Evolutionary conservation across 1,140 invertebrate species (phyloP).

Genomic region (Euura lappo): DNA sequence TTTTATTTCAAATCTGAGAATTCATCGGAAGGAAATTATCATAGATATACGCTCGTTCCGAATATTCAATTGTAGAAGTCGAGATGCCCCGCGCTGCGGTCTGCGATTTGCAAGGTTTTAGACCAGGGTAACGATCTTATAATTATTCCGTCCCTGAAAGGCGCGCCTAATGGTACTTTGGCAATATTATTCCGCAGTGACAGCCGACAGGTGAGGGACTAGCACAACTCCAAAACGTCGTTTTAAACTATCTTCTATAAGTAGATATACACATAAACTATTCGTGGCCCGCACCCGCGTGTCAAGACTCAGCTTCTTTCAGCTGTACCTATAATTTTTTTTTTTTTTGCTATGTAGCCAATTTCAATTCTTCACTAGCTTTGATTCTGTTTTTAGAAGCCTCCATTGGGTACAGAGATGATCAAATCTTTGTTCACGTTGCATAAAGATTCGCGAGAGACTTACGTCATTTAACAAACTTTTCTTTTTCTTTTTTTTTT

Average conservation of each 20-base stretch:
- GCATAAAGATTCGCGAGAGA: not conserved
- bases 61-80: not conserved
- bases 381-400: no score
- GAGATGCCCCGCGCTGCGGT: not conserved
- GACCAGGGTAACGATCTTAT: conserved; percentile 1
- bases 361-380: no score
- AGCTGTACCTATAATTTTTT: no score
- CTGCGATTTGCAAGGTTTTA: not conserved
- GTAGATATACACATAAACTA: not conserved
- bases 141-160: conserved; percentile 5
- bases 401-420: no score
- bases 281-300: no score
- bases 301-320: no score
- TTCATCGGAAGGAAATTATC: no score
- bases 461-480: not conserved
- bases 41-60: no score
- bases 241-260: not conserved
- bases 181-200: not conserved
- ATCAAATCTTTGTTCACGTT: not conserved
- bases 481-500: not conserved
- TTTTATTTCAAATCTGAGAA: no score
- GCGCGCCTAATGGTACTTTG: not conserved
- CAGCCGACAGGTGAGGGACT: conserved; percentile 3
- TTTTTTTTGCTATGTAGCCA: no score
- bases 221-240: not conserved